Base-by-base conservation (phyloP, 2,888 invertebrate genomes). In the Metalampra italica region DNA sequence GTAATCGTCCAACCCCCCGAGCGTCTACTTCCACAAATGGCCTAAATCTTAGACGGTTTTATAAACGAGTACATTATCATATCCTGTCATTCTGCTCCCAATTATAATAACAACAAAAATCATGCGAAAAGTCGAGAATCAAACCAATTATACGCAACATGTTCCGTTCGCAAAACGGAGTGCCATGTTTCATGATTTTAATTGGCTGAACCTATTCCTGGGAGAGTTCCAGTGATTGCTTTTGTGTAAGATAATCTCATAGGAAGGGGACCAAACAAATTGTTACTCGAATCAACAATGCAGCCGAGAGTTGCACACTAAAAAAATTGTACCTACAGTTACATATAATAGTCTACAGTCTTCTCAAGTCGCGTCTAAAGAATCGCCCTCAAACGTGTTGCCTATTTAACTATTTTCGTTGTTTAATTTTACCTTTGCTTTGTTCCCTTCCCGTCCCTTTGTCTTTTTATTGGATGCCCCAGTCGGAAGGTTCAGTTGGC, bases 381-480 rank as follows among this genome's bases (percentile, higher is more conserved):
- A 75, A 73, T 75, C 68, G 63, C 64, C 60, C 64, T 64, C 53
- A 68, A 75, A 69, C 65, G 69, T 71, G 71, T 59, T 64, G 61
- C 57, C 62, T 72, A 70, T 78, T 75, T 74, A n/a, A n/a, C n/a
- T n/a, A 69, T 72, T 75, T 72, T 74, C 67, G 64, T 64, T 69
- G 64, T 76, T 78, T 75, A 81, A 81, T 77, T 46, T 76, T 75
- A 72, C 71, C 66, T 77, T 62, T 62, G 63, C 66, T 71, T 75
- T 75, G 71, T 76, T 66, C 59, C 50, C 51, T 76, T 66, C 59
- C 50, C 51, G 37, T 60, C 57, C 60, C 62, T 71, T 75, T 78
- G 69, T 75, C 60, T 72, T 75, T 72, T 77, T 72, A 73, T 75
- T 72, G 59, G 65, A 59, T n/a, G 64, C 64, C 66, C 59, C 53